Conservation (phyloP, 2,888 invertebrate species). For the Sinelater perroti region DNA sequence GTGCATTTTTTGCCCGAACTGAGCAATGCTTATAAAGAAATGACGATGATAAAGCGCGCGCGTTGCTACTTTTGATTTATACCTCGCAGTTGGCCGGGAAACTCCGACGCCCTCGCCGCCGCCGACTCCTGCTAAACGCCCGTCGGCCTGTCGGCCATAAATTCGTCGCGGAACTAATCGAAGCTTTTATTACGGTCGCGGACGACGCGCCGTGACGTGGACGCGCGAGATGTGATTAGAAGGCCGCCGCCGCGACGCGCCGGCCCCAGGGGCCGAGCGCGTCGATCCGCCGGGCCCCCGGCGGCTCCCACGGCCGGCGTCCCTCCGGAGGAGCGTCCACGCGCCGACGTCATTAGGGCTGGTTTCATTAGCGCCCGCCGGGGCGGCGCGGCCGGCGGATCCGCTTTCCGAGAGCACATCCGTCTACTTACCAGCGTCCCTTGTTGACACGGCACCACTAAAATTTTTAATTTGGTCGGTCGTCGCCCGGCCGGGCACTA, state of each 20-base stretch:
- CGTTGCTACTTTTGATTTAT: constrained; percentile 39
- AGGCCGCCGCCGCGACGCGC: constrained; percentile 30
- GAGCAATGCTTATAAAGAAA: constrained; percentile 38
- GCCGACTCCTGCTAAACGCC: constrained; percentile 27
- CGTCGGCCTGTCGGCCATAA: constrained; percentile 12
- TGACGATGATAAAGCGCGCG: constrained; percentile 39
- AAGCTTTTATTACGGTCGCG: constrained; percentile 33
- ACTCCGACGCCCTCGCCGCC: constrained; percentile 23
- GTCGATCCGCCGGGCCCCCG: constrained; percentile 32
- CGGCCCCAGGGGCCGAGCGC: constrained; percentile 34
- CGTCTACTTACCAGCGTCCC: too few relatives aligned
- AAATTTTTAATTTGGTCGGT: too few relatives aligned
- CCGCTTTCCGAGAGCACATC: too few relatives aligned
- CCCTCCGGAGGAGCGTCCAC: constrained; percentile 23
- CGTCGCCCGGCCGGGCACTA: too few relatives aligned
- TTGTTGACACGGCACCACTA: too few relatives aligned
- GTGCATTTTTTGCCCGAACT: constrained; percentile 35
- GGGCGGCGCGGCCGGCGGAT: too few relatives aligned
- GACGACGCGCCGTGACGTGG: constrained; percentile 33
- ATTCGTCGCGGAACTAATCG: constrained; percentile 30
- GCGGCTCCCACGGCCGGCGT: constrained; percentile 27
- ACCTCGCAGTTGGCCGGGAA: constrained; percentile 32
- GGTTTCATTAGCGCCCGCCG: constrained; percentile 24
- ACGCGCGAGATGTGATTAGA: constrained; percentile 37
- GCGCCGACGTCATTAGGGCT: constrained; percentile 29